phyloP scores from a whole-genome alignment of 2,113 vertebrate species.

The Pomatostomus ruficeps region DNA sequence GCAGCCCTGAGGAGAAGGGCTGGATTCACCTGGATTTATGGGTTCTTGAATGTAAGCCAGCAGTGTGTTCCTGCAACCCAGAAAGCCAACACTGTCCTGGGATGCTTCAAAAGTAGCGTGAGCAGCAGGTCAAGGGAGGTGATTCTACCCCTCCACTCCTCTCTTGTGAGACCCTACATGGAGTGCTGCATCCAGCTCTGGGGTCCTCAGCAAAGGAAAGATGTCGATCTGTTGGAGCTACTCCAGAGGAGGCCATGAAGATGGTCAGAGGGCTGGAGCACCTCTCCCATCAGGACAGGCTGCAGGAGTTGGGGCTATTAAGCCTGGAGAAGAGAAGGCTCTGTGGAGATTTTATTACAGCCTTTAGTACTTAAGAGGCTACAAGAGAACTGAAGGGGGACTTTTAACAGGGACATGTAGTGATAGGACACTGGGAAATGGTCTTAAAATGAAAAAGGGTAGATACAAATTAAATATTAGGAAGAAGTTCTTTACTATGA shows the following conservation, averaged over 20 bases:
- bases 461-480: no score
- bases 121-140: background rate
- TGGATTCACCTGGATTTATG: accelerated
- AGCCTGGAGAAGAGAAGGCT: background rate
- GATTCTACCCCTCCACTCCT: background rate
- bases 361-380: background rate
- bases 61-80: background rate
- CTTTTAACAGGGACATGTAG: background rate
- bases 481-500: background rate
- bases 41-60: background rate
- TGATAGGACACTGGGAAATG: background rate
- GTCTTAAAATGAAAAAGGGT: background rate
- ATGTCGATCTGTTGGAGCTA: accelerated
- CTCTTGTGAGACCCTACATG: background rate
- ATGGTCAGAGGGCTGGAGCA: background rate
- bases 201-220: background rate
- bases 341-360: background rate
- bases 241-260: background rate
- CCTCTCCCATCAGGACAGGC: background rate
- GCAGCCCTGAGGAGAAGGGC: background rate
- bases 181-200: background rate
- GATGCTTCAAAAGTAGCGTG: background rate
- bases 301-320: background rate
- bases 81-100: background rate
- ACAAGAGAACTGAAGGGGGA: background rate